Conservation (phyloP, 1,140 invertebrate species). For the Paraescarpia echinospica region DNA sequence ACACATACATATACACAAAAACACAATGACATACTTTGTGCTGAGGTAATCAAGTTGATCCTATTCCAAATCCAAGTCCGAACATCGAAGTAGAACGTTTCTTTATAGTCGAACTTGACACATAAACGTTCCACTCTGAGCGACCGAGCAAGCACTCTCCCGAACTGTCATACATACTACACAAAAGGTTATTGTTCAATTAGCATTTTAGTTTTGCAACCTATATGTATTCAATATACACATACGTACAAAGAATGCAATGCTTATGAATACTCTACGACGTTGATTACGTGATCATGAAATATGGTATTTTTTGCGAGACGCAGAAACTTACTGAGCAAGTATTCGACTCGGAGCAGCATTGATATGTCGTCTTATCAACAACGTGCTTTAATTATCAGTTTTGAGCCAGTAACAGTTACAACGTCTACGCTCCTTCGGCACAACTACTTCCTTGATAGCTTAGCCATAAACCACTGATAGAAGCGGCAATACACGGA, state of each 20-base stretch:
- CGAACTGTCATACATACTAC: not conserved
- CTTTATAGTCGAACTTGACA: not conserved
- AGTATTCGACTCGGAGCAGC: not conserved
- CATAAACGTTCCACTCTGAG: not conserved
- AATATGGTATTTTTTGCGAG: not conserved
- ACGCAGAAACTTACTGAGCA: not conserved
- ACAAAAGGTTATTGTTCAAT: not conserved
- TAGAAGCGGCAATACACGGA: not conserved
- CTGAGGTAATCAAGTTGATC: constrained; percentile 5
- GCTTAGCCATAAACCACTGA: not conserved
- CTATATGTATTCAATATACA: not conserved
- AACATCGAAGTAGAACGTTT: not conserved
- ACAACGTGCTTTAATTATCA: not conserved
- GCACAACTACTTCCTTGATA: not conserved
- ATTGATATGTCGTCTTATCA: not conserved
- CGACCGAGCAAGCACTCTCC: not conserved
- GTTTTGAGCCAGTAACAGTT: not conserved
- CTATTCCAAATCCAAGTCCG: not conserved
- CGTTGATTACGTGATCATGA: not conserved
- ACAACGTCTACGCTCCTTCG: not conserved
- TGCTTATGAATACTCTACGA: not conserved
- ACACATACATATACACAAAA: not conserved
- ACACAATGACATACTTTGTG: not conserved
- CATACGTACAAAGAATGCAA: not conserved
- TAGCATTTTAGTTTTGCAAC: not conserved